phyloP scores from a whole-genome alignment of 2,113 vertebrate species.

The Odobenus rosmarus region DNA sequence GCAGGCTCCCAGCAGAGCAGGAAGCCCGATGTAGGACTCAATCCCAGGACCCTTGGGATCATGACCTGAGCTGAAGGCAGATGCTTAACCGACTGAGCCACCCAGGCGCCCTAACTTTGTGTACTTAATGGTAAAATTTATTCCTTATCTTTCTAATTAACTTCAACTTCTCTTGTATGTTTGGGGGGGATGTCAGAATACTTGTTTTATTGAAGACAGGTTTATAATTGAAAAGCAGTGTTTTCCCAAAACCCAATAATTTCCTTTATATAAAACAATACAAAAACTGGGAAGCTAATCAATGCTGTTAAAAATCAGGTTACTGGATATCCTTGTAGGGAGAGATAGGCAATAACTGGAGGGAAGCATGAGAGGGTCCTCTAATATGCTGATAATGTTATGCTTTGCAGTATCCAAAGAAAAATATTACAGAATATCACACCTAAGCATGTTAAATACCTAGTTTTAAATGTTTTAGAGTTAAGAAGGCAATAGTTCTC shows the following conservation, averaged over 20 bases:
- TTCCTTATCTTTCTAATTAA: constrained; percentile 33
- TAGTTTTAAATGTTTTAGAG: neutral
- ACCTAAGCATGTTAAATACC: neutral
- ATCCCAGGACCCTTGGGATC: no score
- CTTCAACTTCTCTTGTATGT: neutral
- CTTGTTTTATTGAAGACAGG: constrained; percentile 38
- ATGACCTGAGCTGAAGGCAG: no score
- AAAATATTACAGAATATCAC: neutral
- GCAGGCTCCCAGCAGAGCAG: no score
- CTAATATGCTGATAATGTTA: neutral
- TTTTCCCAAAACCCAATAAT: neutral
- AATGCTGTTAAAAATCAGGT: neutral
- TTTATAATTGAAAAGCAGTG: constrained; percentile 34
- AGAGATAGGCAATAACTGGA: neutral
- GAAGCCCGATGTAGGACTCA: no score
- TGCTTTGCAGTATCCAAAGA: neutral
- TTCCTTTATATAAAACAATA: neutral
- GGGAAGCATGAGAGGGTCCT: neutral
- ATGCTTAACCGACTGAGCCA: no score
- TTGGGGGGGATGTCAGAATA: neutral
- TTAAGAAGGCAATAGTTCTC: neutral
- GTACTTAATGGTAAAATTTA: neutral
- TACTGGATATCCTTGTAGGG: neutral
- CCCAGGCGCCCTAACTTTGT: neutral
- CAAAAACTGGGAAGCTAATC: neutral